phyloP scores from a whole-genome alignment of 2,113 vertebrate genomes.

The Pelecanoides urinatrix region DNA sequence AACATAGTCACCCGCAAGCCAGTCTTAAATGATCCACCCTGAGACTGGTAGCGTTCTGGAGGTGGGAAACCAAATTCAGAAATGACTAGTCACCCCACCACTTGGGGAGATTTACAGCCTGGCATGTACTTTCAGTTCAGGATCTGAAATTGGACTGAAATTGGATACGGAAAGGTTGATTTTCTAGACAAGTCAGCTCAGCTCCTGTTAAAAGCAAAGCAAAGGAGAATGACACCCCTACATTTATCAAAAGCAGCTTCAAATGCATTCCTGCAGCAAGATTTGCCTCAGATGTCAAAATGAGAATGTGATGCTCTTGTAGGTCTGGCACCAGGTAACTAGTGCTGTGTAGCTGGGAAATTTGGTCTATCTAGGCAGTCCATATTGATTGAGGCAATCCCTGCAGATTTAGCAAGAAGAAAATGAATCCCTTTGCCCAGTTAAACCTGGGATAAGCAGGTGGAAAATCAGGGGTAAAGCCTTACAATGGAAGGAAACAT shows the following conservation, averaged over 20 bases:
- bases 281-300: background rate
- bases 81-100: background rate
- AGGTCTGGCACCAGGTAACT: background rate
- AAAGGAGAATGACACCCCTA: background rate
- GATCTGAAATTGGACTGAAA: background rate
- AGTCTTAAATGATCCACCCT: background rate
- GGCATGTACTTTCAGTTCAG: background rate
- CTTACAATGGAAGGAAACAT: constrained; percentile 65
- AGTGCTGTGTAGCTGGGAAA: background rate
- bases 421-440: background rate
- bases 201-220: background rate
- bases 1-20: background rate
- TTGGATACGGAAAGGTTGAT: background rate
- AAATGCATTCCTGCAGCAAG: background rate
- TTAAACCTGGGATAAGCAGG: background rate
- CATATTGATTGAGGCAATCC: background rate
- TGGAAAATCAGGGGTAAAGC: constrained; percentile 36
- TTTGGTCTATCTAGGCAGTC: background rate
- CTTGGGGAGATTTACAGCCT: background rate
- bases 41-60: background rate
- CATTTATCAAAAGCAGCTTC: background rate
- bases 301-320: background rate
- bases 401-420: background rate
- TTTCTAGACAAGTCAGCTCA: background rate
- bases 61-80: background rate